Evolutionary conservation across 2,888 invertebrate genomes (phyloP), one percentile per base, ranked within the genome.

Genomic region (Parnassius apollo): DNA sequence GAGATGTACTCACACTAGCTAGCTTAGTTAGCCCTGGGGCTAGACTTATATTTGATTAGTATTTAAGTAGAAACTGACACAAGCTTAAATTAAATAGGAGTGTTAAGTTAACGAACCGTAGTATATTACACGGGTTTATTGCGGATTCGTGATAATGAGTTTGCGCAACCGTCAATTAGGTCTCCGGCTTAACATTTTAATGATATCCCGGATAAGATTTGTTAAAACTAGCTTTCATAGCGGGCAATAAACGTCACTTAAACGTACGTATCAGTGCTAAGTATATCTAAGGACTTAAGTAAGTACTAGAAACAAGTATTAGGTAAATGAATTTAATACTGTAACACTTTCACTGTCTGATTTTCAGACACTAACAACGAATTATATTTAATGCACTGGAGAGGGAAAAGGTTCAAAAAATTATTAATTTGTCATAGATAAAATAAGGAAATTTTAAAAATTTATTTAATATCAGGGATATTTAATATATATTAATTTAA

Each of bases 121-220:
- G n/a, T 35, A 35, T 9, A 13, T 57, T 57, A 49, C 18, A 12
- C 22, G 1, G 45, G 3, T 35, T 56, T 13, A 57, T 1, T 45
- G 9, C 61, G 51, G 51, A 61, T 61, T 56, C 53, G 25, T 51
- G 45, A 56, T 56, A 56, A 2, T 25, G 25, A 2, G 51, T 50
- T 61, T 61, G 42, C 56, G 56, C 55, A 61, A 56, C 50, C 51
- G 45, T 50, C 13, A 46, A 10, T 50, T 49, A 51, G 13, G 25
- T 9, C 46, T 52, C 11, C 52, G 49, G 35, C 8, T 9, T 52
- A 42, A 59, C 44, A 25, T 25, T 35, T 35, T 61, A 61, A 61
- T 45, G 35, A 61, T 56, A 57, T 61, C 61, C 61, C 51, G 61
- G 56, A 56, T 51, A 51, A 51, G 3, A 18, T 4, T 12, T 45